These are phyloP conservation scores for Proisotoma minuta DNA, from an alignment of 2,888 invertebrate species.

Conservation along the genomic window DNA sequence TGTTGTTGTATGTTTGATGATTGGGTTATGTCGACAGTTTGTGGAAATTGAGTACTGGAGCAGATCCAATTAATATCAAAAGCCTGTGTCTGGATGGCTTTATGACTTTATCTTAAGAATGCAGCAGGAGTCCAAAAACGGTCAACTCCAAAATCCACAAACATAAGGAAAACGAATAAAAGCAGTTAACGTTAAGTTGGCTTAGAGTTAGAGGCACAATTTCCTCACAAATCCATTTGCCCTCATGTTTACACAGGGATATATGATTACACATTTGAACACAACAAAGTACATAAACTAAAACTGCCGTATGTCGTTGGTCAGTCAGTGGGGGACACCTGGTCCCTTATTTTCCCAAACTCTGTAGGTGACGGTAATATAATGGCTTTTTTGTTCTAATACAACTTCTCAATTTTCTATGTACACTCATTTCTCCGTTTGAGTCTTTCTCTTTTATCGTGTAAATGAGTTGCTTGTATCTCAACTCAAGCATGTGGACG, in stretches of 20 bases:
- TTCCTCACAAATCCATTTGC: slow-evolving; percentile 40
- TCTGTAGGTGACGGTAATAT: slow-evolving; percentile 1
- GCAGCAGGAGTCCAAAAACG: neutral
- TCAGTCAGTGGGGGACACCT: slow-evolving; percentile 6
- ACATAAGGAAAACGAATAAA: slow-evolving; percentile 11
- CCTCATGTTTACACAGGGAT: slow-evolving; percentile 40
- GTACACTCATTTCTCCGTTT: slow-evolving; percentile 14
- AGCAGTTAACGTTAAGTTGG: slow-evolving; percentile 6
- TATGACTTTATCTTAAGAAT: slow-evolving; percentile 13
- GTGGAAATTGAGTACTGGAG: neutral
- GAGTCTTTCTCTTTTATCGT: no score
- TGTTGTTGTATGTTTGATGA: no score
- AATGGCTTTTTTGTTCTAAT: no score
- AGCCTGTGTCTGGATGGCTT: slow-evolving; percentile 5
- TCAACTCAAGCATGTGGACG: no score
- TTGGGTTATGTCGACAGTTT: neutral
- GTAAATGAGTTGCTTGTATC: slow-evolving; percentile 22
- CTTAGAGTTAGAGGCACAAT: slow-evolving; percentile 25
- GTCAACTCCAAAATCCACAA: neutral
- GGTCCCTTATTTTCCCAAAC: neutral
- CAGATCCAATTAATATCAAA: neutral
- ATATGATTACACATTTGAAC: slow-evolving; percentile 33
- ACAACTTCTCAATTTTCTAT: slow-evolving; percentile 16
- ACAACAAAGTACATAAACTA: neutral
- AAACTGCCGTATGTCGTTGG: slow-evolving; percentile 10